Conservation (phyloP, 2,888 invertebrate species). For the Clusia tigrina region DNA sequence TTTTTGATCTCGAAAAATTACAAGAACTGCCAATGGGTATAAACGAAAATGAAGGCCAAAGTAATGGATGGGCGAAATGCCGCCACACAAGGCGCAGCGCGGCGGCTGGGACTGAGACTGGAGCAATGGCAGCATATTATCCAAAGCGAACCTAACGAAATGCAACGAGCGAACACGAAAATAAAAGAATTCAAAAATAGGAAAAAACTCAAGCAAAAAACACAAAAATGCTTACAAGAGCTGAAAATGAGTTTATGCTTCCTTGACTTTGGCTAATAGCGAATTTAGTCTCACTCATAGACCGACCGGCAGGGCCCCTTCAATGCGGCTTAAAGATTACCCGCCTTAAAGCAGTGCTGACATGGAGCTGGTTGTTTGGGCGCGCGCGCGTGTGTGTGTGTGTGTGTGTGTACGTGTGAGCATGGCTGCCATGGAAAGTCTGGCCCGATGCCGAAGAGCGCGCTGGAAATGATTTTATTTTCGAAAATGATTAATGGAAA, state of each 20-base stretch:
- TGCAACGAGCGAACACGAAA: background rate
- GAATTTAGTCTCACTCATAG: constrained; percentile 9
- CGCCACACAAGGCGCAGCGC: background rate
- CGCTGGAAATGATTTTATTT: constrained; percentile 25
- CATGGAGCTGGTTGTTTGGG: too few relatives aligned
- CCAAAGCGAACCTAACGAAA: constrained; percentile 16
- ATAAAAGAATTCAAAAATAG: too few relatives aligned
- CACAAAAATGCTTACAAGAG: constrained; percentile 28
- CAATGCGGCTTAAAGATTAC: background rate
- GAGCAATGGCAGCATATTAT: constrained; percentile 5
- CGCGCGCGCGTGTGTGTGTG: too few relatives aligned
- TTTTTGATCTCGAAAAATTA: background rate
- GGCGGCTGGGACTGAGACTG: background rate
- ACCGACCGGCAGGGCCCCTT: background rate
- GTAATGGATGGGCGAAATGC: constrained; percentile 2
- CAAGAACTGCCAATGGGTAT: constrained; percentile 10
- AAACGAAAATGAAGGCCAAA: background rate
- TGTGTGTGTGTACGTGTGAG: too few relatives aligned
- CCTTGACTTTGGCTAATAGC: constrained; percentile 27
- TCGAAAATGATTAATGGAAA: constrained; percentile 27
- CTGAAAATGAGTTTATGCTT: constrained; percentile 30
- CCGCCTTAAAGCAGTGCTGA: too few relatives aligned
- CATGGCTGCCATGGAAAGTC: background rate
- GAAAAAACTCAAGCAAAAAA: too few relatives aligned
- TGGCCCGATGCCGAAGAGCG: constrained; percentile 12